phyloP scores from a whole-genome alignment of 2,888 invertebrate species.

The Oligia strigilis region DNA sequence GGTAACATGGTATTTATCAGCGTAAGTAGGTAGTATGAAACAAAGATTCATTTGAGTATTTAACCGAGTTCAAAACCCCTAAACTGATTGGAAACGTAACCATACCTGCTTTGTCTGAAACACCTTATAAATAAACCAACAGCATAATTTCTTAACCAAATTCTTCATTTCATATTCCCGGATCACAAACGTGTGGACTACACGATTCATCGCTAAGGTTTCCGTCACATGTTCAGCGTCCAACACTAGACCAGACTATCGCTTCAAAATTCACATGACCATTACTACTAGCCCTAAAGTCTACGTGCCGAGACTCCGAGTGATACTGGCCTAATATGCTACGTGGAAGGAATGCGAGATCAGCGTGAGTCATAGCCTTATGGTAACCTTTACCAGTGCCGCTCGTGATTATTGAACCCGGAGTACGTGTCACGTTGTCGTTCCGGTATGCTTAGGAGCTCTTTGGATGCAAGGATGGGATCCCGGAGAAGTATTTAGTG shows the following conservation, averaged over 20 bases:
- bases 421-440: slow-evolving; percentile 24
- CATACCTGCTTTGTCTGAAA: neutral
- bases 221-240: slow-evolving; percentile 17
- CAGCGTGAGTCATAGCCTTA: slow-evolving; percentile 20
- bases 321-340: slow-evolving; percentile 47
- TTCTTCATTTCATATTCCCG: slow-evolving; percentile 16
- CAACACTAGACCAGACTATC: slow-evolving; percentile 15
- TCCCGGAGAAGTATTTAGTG: slow-evolving; percentile 47
- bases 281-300: slow-evolving; percentile 41
- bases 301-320: slow-evolving; percentile 36
- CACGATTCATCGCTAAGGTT: slow-evolving; percentile 23
- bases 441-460: slow-evolving; percentile 30
- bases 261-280: slow-evolving; percentile 48
- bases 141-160: slow-evolving; percentile 3
- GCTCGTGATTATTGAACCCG: slow-evolving; percentile 36
- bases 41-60: neutral
- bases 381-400: slow-evolving; percentile 27
- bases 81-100: neutral
- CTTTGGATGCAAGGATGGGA: slow-evolving; percentile 40
- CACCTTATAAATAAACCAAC: slow-evolving; percentile 23
- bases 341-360: slow-evolving; percentile 56
- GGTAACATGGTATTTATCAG: neutral
- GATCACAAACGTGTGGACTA: slow-evolving; percentile 15
- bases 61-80: neutral
- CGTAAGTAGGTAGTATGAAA: neutral